Evolutionary conservation across 2,797 vertebrate genomes (phyloP).

Genomic region (Urophycis tenuis): DNA sequence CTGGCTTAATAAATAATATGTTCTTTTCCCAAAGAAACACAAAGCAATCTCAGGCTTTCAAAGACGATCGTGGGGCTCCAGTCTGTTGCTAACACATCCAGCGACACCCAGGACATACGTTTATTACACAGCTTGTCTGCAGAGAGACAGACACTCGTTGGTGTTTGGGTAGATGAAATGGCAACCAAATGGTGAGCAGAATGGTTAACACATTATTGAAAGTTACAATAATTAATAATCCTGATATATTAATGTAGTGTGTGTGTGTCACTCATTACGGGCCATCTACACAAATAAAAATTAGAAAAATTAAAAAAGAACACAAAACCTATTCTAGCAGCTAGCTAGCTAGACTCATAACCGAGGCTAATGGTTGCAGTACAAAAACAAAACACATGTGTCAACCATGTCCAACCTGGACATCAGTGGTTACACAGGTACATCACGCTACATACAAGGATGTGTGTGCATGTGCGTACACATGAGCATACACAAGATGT

Average conservation of each 20-base stretch:
- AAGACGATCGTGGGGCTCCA: neutral
- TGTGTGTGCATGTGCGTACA: neutral
- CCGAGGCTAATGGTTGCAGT: neutral
- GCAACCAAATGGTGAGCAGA: neutral
- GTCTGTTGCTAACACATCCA: neutral
- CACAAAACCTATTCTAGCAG: neutral
- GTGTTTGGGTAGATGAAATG: neutral
- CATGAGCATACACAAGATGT: conserved; percentile 36
- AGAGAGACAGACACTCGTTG: neutral
- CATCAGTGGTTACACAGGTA: neutral
- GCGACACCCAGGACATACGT: neutral
- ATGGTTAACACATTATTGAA: neutral
- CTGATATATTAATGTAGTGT: too few relatives aligned
- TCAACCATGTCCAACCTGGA: neutral
- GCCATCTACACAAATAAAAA: conserved; percentile 11
- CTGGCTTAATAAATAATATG: neutral
- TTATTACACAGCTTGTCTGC: neutral
- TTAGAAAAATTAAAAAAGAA: neutral
- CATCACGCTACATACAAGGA: neutral
- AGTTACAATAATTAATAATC: too few relatives aligned
- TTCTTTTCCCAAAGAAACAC: neutral
- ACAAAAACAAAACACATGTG: too few relatives aligned
- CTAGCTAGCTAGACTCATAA: neutral
- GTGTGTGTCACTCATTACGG: conserved; percentile 9
- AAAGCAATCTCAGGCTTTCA: neutral